These are phyloP conservation scores for Siniperca scherzeri DNA, from an alignment of 2,797 vertebrate genomes.

Conservation along the genomic window DNA sequence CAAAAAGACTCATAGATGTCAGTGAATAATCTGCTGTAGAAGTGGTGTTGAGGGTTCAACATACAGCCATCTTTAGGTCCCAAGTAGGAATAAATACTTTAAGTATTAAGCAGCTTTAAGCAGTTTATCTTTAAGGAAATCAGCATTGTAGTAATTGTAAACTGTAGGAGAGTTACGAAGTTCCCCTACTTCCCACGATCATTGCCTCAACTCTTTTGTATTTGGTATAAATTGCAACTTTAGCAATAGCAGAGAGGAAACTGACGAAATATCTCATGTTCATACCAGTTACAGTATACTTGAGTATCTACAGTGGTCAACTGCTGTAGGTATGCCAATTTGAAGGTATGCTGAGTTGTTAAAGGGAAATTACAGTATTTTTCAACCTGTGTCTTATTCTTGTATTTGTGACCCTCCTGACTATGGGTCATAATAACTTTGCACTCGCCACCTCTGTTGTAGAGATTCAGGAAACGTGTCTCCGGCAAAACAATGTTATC, in stretches of 20 bases:
- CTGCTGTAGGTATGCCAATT: too few species aligned
- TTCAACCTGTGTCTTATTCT: neutral
- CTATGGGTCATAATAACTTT: neutral
- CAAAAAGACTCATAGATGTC: conserved; percentile 2
- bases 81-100: neutral
- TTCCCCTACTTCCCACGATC: too few species aligned
- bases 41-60: neutral
- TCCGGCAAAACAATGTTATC: neutral
- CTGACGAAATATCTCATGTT: neutral
- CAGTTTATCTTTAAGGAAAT: too few species aligned
- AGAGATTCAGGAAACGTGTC: neutral
- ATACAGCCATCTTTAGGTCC: conserved; percentile 10
- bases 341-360: neutral
- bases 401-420: neutral
- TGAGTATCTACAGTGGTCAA: neutral
- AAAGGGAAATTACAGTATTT: neutral
- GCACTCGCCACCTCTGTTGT: too few species aligned
- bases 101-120: neutral
- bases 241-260: neutral
- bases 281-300: neutral
- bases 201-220: neutral
- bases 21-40: conserved; percentile 30
- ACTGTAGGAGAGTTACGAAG: neutral
- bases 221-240: neutral
- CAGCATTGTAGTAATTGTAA: neutral